Evolutionary conservation across 2,797 vertebrate species (phyloP), one percentile per base, ranked within the genome.

Genomic region (Cuniculus paca): DNA sequence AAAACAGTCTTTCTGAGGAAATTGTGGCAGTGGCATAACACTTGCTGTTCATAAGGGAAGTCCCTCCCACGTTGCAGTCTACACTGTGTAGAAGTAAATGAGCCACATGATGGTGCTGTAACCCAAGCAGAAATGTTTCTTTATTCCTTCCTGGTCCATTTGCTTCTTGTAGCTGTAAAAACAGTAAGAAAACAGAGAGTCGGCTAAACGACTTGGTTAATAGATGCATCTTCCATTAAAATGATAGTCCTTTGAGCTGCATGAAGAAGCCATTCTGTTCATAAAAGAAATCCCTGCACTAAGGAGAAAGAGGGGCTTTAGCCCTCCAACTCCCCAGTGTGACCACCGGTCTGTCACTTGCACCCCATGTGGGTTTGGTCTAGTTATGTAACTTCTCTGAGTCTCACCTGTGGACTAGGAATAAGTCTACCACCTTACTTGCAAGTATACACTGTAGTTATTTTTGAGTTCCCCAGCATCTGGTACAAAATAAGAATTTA

Each of bases 101-200:
- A 72, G 31, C 97, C 97, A 97, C 96, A 95, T 63, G 98, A 91
- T 97, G 98, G 98, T 56, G 80, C 97, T 96, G 56, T 89, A 97
- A 89, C 89, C 78, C 45, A 95, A 95, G 94, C 56, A 88, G 68
- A 96, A 88, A 88, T 36, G 28, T 50, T 39, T 39, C 82, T 74
- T 65, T 26, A 7, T 1, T n/a, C 61, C 22, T 28, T 11, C 56
- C 39, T 0, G 2, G 5, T 39, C 22, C n/a, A 31, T 75, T 56
- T 28, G 10, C 90, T 75, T 93, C 91, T 68, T 50, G 6, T 20
- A 11, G 31, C 86, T 50, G 12, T 31, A 34, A 77, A 92, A 95
- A 84, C 2, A 65, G 22, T 28, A 81, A 20, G n/a, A 60, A 58
- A 79, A 52, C 42, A 24, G 5, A 28, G 13, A 52, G 24, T 20